Conservation (phyloP, 1,140 invertebrate genomes). For the Grapholita molesta region DNA sequence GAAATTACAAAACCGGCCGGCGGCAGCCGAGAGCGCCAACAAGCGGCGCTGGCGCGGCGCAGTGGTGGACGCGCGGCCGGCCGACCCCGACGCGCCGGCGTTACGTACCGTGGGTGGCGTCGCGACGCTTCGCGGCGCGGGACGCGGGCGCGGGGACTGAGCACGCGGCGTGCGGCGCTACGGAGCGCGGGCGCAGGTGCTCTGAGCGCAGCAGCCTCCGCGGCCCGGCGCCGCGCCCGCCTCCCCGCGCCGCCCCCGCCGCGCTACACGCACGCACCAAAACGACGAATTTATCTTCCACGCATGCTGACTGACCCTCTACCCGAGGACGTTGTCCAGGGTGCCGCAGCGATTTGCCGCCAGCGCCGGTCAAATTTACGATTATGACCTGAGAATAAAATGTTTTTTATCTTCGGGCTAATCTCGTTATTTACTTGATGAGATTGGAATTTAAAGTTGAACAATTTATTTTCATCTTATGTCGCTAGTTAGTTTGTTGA, state of each 20-base stretch:
- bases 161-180: conserved; percentile 70
- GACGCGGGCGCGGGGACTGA: conserved; percentile 65
- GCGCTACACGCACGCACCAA: conserved; percentile 66
- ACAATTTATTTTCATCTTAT: not conserved
- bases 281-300: conserved; percentile 76
- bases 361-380: conserved; percentile 17
- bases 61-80: conserved; percentile 70
- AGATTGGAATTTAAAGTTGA: not conserved
- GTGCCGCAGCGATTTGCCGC: conserved; percentile 34
- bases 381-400: conserved; percentile 1
- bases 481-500: not conserved
- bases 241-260: conserved; percentile 56
- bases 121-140: conserved; percentile 59
- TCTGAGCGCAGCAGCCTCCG: conserved; percentile 74
- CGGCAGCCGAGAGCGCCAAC: conserved; percentile 43
- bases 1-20: conserved; percentile 74
- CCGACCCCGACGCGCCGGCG: conserved; percentile 70
- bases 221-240: conserved; percentile 64
- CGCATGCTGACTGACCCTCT: conserved; percentile 66
- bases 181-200: conserved; percentile 76
- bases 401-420: not conserved
- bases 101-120: conserved; percentile 70
- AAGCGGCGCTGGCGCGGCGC: conserved; percentile 50
- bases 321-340: conserved; percentile 66
- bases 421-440: not conserved